These are phyloP conservation scores for Eudorcas thomsonii DNA, from an alignment of 2,113 vertebrate genomes.

Conservation along the genomic window DNA sequence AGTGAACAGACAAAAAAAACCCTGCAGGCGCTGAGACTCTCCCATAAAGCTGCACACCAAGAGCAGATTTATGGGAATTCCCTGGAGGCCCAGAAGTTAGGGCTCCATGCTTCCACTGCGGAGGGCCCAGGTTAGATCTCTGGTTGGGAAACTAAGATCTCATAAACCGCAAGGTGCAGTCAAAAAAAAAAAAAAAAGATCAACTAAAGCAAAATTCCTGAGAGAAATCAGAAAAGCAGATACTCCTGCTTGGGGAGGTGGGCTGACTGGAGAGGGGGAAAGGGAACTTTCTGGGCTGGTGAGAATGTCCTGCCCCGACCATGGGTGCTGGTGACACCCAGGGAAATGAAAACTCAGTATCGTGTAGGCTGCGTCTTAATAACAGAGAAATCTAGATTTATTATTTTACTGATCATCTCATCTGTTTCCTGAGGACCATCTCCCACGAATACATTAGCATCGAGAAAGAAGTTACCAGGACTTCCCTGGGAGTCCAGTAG, in stretches of 20 bases:
- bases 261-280: neutral
- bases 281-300: neutral
- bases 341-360: neutral
- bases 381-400: neutral
- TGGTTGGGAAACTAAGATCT: neutral
- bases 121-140: neutral
- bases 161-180: neutral
- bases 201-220: neutral
- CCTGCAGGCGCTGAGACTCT: neutral
- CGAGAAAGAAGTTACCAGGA: neutral
- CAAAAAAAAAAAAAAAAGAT: neutral
- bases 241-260: too few relatives aligned
- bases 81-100: neutral
- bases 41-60: neutral
- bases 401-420: neutral
- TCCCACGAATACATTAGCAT: neutral
- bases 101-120: neutral
- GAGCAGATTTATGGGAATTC: neutral
- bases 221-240: neutral
- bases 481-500: neutral
- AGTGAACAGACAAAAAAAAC: rapidly evolving
- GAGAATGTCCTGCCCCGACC: neutral
- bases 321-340: neutral
- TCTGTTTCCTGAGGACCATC: neutral
- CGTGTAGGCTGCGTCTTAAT: rapidly evolving